These are phyloP conservation scores for Cepaea nemoralis DNA, from an alignment of 1,140 invertebrate genomes.

Conservation along the genomic window DNA sequence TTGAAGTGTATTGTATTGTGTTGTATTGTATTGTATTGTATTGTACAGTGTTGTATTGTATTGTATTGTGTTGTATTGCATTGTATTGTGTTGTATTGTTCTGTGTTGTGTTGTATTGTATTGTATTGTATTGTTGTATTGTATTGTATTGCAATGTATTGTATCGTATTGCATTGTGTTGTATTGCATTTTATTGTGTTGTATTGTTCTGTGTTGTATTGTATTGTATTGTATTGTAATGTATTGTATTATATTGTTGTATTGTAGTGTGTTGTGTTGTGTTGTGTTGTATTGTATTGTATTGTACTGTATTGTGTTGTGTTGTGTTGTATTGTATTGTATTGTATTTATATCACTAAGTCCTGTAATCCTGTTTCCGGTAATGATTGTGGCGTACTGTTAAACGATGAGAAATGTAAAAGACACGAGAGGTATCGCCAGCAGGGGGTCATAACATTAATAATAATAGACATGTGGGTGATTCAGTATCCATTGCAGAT, in stretches of 20 bases:
- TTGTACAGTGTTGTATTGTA: background rate
- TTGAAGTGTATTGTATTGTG: background rate
- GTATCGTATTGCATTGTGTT: background rate
- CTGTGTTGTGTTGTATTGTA: constrained; percentile 30
- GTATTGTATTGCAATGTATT: background rate
- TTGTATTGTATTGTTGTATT: background rate
- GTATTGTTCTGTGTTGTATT: background rate
- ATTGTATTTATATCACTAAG: no score
- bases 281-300: background rate
- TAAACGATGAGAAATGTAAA: no score
- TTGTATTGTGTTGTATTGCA: background rate
- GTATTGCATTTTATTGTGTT: background rate
- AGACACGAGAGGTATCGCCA: no score
- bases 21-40: background rate
- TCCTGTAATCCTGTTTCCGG: no score
- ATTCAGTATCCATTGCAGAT: no score
- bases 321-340: background rate
- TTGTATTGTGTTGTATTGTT: background rate
- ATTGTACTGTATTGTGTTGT: background rate
- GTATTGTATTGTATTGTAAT: background rate
- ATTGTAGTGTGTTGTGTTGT: background rate
- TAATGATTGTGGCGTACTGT: no score
- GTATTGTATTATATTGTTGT: background rate
- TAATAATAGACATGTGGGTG: no score
- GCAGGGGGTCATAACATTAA: no score